These are phyloP conservation scores for Pipistrellus nathusii DNA, from an alignment of 2,797 vertebrate genomes.

Conservation along the genomic window DNA sequence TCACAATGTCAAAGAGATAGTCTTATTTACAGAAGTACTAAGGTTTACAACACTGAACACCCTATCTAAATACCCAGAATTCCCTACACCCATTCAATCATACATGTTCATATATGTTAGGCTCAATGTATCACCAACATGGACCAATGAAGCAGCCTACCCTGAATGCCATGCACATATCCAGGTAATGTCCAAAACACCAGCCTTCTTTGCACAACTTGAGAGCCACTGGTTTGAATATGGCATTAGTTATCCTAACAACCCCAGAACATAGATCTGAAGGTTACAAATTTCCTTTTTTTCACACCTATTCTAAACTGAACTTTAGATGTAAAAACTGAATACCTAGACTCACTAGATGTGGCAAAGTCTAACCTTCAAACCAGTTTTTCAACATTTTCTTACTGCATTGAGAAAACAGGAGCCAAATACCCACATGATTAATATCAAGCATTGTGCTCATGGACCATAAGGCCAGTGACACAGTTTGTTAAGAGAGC, in stretches of 20 bases:
- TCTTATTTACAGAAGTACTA: not conserved
- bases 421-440: not conserved
- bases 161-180: not conserved
- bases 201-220: not conserved
- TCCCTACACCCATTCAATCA: not conserved
- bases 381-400: not conserved
- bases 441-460: not conserved
- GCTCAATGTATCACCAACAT: not conserved
- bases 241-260: not conserved
- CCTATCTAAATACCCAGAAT: not conserved
- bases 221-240: not conserved
- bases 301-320: not conserved
- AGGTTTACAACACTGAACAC: not conserved
- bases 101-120: not conserved
- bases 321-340: not conserved
- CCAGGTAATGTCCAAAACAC: not conserved
- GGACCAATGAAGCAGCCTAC: not conserved
- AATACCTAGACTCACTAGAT: not conserved
- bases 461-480: not conserved
- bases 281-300: not conserved
- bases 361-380: not conserved
- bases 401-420: not conserved
- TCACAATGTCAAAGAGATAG: not conserved
- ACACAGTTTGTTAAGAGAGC: not conserved
- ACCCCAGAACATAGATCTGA: not conserved